These are phyloP conservation scores for Drosophila neotestacea DNA, from an alignment of 2,888 invertebrate genomes.

Conservation along the genomic window DNA sequence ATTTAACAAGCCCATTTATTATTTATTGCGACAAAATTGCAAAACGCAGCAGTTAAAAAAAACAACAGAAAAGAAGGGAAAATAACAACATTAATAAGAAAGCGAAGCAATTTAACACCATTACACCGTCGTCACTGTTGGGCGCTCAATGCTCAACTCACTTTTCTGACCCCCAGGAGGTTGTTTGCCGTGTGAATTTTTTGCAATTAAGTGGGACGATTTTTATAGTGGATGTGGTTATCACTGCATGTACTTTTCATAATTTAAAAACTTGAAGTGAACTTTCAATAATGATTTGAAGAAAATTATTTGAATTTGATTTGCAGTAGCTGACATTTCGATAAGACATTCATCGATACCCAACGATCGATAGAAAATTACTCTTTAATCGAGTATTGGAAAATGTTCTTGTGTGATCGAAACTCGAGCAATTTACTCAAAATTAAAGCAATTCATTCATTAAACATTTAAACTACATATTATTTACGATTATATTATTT, in stretches of 20 bases:
- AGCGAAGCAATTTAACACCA: constrained; percentile 28
- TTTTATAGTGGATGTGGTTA: not conserved
- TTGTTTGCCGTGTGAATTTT: constrained; percentile 6
- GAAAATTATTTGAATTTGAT: not conserved
- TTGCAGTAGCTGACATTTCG: not conserved
- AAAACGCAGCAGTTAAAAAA: constrained; percentile 55
- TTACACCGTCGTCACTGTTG: constrained; percentile 24
- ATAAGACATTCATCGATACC: not conserved
- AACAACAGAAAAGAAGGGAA: not conserved
- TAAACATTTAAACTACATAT: too few species aligned
- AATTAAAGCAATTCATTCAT: too few species aligned
- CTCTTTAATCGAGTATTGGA: not conserved
- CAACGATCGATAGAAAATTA: not conserved
- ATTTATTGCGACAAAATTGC: constrained; percentile 70
- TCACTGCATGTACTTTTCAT: not conserved
- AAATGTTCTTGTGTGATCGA: too few species aligned
- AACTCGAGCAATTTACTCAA: too few species aligned
- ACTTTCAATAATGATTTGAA: not conserved
- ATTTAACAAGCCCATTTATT: constrained; percentile 66
- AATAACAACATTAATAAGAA: constrained; percentile 30
- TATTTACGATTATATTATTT: too few species aligned
- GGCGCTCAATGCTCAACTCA: constrained; percentile 17
- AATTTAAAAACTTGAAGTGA: not conserved
- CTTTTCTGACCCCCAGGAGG: constrained; percentile 2
- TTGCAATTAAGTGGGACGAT: not conserved